These are phyloP conservation scores for Phyllostomus discolor DNA, from an alignment of 2,113 vertebrate genomes.

Conservation along the genomic window DNA sequence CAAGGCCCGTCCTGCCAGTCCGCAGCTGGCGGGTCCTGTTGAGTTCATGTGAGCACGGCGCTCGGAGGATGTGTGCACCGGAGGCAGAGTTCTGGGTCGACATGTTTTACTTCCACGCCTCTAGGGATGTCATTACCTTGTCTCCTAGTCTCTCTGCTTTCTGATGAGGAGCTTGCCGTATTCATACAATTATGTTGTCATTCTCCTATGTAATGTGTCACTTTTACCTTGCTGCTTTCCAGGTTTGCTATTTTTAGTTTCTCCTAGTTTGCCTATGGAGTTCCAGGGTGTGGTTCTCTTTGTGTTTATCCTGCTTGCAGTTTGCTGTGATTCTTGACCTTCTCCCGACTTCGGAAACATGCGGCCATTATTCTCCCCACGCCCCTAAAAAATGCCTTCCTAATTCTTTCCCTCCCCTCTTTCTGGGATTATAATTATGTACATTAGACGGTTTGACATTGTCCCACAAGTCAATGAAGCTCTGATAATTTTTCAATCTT, in stretches of 20 bases:
- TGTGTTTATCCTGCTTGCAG: neutral
- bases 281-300: neutral
- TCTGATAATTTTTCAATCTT: neutral
- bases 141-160: neutral
- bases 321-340: neutral
- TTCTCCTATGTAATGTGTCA: neutral
- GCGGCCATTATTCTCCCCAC: neutral
- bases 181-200: neutral
- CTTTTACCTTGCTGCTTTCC: neutral
- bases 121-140: neutral
- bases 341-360: neutral
- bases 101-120: neutral
- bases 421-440: neutral
- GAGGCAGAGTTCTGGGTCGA: neutral
- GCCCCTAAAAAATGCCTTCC: neutral
- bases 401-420: neutral
- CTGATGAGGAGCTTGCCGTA: neutral
- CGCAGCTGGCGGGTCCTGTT: neutral
- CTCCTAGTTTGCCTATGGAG: neutral
- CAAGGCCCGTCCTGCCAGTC: neutral
- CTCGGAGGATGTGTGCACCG: neutral
- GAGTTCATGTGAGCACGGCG: neutral
- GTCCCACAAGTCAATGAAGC: neutral
- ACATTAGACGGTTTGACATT: neutral
- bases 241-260: neutral